Conservation (phyloP, 2,113 vertebrate species). For the Chaenogobius annularis region DNA sequence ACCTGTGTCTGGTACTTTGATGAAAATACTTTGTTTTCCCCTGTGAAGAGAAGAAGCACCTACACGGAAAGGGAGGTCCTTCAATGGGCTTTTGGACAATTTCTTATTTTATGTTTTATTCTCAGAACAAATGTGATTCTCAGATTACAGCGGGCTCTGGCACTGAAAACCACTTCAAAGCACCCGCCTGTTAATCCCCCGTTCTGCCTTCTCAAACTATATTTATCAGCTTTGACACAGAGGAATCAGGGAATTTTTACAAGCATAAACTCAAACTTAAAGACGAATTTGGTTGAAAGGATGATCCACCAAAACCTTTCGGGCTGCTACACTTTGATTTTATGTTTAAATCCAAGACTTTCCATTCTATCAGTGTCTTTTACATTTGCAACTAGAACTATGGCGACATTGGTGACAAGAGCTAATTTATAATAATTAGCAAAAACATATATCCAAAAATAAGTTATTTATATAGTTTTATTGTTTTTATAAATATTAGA, state of each 20-base stretch:
- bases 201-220: constrained; percentile 25
- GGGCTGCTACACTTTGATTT: constrained; percentile 15
- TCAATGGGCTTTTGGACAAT: constrained; percentile 17
- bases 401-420: not conserved
- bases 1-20: not conserved
- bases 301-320: constrained; percentile 13
- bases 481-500: too few relatives aligned
- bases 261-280: constrained; percentile 16
- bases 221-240: constrained; percentile 25
- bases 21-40: not conserved
- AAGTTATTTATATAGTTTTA: too few relatives aligned
- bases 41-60: not conserved
- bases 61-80: constrained; percentile 36
- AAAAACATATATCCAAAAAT: not conserved
- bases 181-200: constrained; percentile 17
- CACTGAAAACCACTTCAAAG: constrained; percentile 44
- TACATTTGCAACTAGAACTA: too few relatives aligned
- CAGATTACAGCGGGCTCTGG: constrained; percentile 39
- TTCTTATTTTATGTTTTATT: constrained; percentile 45
- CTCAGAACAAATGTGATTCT: constrained; percentile 29
- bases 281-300: not conserved
- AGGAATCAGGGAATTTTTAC: constrained; percentile 23
- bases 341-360: not conserved
- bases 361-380: not conserved
- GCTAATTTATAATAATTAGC: not conserved